A percentile compares a stretch with the other conserved stretches of the same genome.
phyloP scores from a whole-genome alignment of 2,797 vertebrate genomes.

The Rhincodon typus region DNA sequence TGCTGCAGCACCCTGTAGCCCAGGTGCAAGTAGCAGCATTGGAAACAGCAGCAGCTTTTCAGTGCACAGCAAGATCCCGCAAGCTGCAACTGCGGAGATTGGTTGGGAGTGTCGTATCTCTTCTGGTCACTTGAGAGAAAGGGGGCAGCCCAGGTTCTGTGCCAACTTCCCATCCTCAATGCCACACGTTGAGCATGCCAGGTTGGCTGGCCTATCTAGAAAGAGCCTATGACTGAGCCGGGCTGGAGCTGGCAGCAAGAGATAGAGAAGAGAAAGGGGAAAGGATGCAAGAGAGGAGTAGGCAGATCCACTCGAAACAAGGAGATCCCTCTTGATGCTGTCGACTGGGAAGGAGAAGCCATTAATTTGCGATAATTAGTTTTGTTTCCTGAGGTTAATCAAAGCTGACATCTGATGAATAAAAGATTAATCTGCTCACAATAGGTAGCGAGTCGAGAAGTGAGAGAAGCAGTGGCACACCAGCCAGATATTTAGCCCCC shows the following conservation, averaged over 20 bases:
- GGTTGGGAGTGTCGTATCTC: not conserved
- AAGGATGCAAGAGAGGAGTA: not conserved
- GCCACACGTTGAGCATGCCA: too few species aligned
- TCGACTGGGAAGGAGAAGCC: not conserved
- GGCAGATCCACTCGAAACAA: not conserved
- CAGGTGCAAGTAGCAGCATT: not conserved
- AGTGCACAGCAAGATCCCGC: not conserved
- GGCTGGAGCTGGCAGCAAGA: too few species aligned
- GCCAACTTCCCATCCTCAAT: too few species aligned
- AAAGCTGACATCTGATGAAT: conserved; percentile 31
- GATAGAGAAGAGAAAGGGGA: not conserved
- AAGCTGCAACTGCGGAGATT: too few species aligned
- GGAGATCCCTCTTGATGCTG: not conserved
- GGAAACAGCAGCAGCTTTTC: not conserved
- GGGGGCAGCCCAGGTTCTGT: too few species aligned
- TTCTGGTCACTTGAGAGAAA: not conserved
- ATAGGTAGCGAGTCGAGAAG: not conserved
- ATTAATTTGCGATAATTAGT: conserved; percentile 34
- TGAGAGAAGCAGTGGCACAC: not conserved
- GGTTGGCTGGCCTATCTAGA: too few species aligned
- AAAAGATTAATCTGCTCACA: conserved; percentile 32
- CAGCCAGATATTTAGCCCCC: conserved; percentile 1
- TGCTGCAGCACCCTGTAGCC: too few species aligned
- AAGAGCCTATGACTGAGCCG: too few species aligned
- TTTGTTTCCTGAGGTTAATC: conserved; percentile 36